Evolutionary conservation across 2,113 vertebrate genomes (phyloP).

Genomic region (Chlorodrepanis virens): DNA sequence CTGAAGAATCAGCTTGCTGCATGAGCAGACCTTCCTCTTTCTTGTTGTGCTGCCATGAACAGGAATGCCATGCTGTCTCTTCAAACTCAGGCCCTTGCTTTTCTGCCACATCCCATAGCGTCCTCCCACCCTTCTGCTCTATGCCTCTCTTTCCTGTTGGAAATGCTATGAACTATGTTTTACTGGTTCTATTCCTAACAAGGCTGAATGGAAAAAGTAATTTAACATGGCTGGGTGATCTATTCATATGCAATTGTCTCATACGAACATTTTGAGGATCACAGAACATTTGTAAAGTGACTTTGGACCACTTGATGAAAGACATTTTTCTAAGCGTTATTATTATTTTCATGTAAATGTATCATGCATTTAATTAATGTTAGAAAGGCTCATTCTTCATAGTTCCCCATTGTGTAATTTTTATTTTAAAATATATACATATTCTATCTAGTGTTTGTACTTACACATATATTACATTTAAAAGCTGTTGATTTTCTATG

Average conservation of each 20-base stretch:
- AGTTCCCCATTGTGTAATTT: neutral
- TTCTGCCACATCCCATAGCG: neutral
- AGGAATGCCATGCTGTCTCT: neutral
- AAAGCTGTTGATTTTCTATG: neutral
- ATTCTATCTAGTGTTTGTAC: neutral
- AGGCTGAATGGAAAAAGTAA: neutral
- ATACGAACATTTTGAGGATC: neutral
- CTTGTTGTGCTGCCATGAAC: neutral
- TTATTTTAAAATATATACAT: neutral
- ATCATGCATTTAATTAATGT: neutral
- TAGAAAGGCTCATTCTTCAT: neutral
- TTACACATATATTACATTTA: neutral
- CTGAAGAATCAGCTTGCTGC: neutral
- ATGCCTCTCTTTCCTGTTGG: accelerated
- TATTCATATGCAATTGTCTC: neutral
- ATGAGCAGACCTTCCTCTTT: neutral
- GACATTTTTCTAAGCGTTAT: neutral
- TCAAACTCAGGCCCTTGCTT: neutral
- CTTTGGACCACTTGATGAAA: neutral
- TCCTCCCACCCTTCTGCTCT: neutral
- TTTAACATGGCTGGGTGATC: neutral
- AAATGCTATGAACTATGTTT: neutral
- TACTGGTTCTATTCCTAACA: neutral
- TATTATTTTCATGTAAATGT: neutral
- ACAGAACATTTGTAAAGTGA: neutral